phyloP scores from a whole-genome alignment of 35 echinoderm and acorn worm genomes.

The Apostichopus parvimensis region DNA sequence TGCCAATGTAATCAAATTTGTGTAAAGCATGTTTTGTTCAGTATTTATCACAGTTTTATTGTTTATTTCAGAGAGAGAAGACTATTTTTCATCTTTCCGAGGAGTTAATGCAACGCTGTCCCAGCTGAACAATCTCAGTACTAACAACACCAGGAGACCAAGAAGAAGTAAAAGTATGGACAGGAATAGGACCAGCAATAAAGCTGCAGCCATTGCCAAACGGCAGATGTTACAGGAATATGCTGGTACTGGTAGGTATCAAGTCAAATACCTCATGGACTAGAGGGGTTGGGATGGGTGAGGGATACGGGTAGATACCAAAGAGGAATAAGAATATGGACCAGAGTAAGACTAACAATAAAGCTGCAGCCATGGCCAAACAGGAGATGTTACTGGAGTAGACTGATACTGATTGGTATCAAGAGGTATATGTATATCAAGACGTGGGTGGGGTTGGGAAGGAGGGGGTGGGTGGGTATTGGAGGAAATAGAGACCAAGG shows the following conservation, averaged over 20 bases:
- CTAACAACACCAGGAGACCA: conserved; percentile 49
- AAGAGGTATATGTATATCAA: too few species aligned
- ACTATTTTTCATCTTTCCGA: conserved; percentile 90
- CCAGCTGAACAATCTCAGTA: conserved; percentile 38
- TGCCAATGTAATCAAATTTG: too few species aligned
- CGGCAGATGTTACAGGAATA: conserved; percentile 80
- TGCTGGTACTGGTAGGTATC: conserved; percentile 39
- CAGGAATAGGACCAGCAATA: conserved; percentile 87
- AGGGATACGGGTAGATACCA: neutral
- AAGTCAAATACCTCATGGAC: too few species aligned
- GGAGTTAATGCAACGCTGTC: conserved; percentile 67
- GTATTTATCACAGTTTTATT: neutral
- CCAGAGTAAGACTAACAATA: conserved; percentile 83
- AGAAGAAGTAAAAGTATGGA: conserved; percentile 88
- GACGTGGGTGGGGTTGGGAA: too few species aligned
- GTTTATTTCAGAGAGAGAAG: conserved; percentile 70
- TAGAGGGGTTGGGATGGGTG: too few species aligned
- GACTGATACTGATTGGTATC: too few species aligned
- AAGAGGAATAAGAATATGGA: conserved; percentile 84
- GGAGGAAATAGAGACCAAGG: too few species aligned
- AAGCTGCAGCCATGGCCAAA: conserved; percentile 68
- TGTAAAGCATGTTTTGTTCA: neutral
- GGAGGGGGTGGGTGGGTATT: too few species aligned
- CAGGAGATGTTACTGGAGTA: conserved; percentile 76
- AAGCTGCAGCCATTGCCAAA: conserved; percentile 68